A percentile compares a stretch with the other conserved stretches of the same genome.
These are phyloP conservation scores for Drosophila prolongata DNA, from an alignment of 2,888 invertebrate genomes.

Conservation along the genomic window DNA sequence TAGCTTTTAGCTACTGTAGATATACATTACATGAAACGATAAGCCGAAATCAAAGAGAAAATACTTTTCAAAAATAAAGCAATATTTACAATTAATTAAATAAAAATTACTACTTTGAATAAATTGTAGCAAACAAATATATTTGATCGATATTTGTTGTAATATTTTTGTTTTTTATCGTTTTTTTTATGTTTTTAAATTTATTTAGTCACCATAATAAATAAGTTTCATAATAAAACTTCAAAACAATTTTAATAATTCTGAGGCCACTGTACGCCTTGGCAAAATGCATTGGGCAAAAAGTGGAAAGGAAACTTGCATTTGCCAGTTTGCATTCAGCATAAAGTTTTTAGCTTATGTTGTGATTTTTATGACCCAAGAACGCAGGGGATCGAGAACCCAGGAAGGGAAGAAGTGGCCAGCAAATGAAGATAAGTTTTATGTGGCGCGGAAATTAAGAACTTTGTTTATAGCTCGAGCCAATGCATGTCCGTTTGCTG, in stretches of 20 bases:
- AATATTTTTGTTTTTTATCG: no score
- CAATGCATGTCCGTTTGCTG: constrained; percentile 53
- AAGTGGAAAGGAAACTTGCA: constrained; percentile 68
- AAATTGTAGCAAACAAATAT: no score
- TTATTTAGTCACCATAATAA: no score
- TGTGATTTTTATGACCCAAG: constrained; percentile 73
- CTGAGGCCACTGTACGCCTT: constrained; percentile 11
- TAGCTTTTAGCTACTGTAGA: background rate
- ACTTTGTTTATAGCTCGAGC: constrained; percentile 65
- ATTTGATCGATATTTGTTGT: no score
- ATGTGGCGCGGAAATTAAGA: constrained; percentile 81
- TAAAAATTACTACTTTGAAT: no score
- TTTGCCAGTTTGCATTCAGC: constrained; percentile 77
- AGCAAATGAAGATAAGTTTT: constrained; percentile 77
- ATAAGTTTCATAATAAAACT: background rate
- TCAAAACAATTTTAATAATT: background rate
- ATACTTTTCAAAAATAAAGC: no score
- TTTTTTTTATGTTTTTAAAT: no score
- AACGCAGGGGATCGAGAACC: constrained; percentile 6
- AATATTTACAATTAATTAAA: no score
- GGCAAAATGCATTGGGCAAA: constrained; percentile 67
- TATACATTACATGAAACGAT: no score
- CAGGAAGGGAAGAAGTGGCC: constrained; percentile 21
- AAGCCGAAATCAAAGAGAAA: no score
- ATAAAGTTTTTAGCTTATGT: constrained; percentile 80